Evolutionary conservation across 2,888 invertebrate species (phyloP).

Genomic region (Rhopalosiphum nymphaeae): DNA sequence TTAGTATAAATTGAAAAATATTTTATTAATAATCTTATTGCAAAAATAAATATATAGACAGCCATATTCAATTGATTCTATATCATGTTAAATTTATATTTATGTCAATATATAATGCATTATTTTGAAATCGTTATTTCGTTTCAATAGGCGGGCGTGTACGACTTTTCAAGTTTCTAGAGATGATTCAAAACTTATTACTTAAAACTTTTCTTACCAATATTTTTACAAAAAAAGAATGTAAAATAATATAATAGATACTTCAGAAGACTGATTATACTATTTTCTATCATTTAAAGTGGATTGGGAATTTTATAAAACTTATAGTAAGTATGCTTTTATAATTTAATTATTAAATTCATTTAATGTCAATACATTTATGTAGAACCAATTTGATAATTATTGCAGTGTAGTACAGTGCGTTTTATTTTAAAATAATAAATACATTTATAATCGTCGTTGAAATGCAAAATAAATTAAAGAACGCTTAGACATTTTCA

Average conservation of each 20-base stretch:
- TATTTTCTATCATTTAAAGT: background rate
- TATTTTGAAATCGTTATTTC: background rate
- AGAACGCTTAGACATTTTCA: background rate
- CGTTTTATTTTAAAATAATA: background rate
- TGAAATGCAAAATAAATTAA: background rate
- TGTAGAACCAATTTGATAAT: background rate
- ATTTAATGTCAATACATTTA: background rate
- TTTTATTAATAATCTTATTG: background rate
- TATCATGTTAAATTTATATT: background rate
- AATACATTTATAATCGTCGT: background rate
- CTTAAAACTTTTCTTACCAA: background rate
- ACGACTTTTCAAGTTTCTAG: background rate
- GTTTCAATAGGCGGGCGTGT: background rate
- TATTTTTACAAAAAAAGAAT: background rate
- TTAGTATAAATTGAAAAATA: background rate
- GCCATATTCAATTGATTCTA: background rate
- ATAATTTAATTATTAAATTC: background rate
- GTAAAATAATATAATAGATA: background rate
- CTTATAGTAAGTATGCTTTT: background rate
- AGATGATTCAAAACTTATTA: background rate
- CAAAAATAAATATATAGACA: background rate
- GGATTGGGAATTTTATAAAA: background rate
- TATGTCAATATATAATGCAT: background rate
- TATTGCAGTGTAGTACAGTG: background rate
- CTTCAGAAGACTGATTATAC: background rate